Base-by-base conservation (phyloP, 2,888 invertebrate genomes). In the Protodeltote pygarga region DNA sequence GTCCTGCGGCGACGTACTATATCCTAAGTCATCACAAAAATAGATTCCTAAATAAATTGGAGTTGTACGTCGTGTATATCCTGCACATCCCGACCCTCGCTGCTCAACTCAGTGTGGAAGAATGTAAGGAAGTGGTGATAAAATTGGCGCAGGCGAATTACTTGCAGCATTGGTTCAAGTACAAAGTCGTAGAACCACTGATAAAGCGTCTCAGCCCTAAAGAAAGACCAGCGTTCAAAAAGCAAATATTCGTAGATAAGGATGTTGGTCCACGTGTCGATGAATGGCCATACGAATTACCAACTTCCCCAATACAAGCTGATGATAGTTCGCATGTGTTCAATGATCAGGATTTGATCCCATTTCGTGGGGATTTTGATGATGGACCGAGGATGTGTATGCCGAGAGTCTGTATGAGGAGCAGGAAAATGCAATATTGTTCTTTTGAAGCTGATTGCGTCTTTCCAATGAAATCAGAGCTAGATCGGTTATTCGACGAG, bases 401-500 rank as follows among this genome's bases (percentile, higher is more conserved):
- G n/a, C 1, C 4, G 3, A n/a, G 2, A 10, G 6, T 5, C 2
- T 5, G 5, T 1, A 13, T 25, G 24, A 2, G 6, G 8, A 1
- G 4, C 10, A n/a, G 17, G 16, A 5, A 9, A 5, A 17, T 3
- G 1, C 16, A 9, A 4, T n/a, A n/a, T 3, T 29, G 29, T 3
- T 3, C 5, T 4, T 9, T 1, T 0, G 2, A 10, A 9, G 11
- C 27, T 21, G 3, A 14, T 31, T 21, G 27, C 14, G 25, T 21
- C 17, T 4, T 16, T 2, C 16, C 1, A 32, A 9, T 31, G 8
- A 62, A 72, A 42, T 71, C 81, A 3, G 59, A 71, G 27, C 60
- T 89, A 5, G 83, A 87, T 37, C 52, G 64, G 21, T 55, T 89
- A 9, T 89, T 82, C 21, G 79, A 85, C 35, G 73, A 78, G 28